Conservation (phyloP, 1,140 invertebrate species). For the Drosophila insularis region DNA sequence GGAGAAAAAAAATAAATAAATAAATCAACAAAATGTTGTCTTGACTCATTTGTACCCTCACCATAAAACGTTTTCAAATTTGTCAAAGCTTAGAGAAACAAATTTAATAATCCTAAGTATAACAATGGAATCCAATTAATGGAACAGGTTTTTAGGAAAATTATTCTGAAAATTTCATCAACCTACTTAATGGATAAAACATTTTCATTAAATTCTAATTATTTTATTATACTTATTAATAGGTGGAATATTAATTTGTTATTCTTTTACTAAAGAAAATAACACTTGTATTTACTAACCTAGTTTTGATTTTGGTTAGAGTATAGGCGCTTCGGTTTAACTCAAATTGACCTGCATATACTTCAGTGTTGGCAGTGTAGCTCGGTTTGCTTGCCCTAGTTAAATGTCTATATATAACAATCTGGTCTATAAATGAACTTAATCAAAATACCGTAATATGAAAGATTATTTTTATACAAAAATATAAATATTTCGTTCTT, state of each 20-base stretch:
- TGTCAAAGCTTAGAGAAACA: not conserved
- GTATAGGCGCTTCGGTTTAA: not conserved
- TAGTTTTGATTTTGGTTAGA: not conserved
- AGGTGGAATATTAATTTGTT: too few species aligned
- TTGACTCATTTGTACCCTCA: slow-evolving; percentile 24
- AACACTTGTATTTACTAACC: not conserved
- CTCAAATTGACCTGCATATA: not conserved
- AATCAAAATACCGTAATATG: slow-evolving; percentile 39
- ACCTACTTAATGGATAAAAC: too few species aligned
- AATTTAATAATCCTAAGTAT: too few species aligned
- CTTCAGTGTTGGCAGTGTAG: slow-evolving; percentile 45
- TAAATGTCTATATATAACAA: slow-evolving; percentile 55
- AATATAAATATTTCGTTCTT: not conserved
- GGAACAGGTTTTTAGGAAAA: too few species aligned
- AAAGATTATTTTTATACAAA: not conserved
- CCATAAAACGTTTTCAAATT: not conserved
- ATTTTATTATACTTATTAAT: too few species aligned
- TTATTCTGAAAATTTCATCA: too few species aligned
- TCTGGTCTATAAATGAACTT: slow-evolving; percentile 26
- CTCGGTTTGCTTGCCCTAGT: slow-evolving; percentile 70
- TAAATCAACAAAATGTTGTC: slow-evolving; percentile 57
- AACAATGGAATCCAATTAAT: too few species aligned
- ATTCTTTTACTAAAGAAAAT: too few species aligned
- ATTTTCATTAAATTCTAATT: too few species aligned
- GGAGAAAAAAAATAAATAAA: slow-evolving; percentile 39